Percentiles rank a stretch among this genome's conserved stretches.
Conservation (phyloP, 2,797 vertebrate genomes). For the Lacerta bilineata region DNA sequence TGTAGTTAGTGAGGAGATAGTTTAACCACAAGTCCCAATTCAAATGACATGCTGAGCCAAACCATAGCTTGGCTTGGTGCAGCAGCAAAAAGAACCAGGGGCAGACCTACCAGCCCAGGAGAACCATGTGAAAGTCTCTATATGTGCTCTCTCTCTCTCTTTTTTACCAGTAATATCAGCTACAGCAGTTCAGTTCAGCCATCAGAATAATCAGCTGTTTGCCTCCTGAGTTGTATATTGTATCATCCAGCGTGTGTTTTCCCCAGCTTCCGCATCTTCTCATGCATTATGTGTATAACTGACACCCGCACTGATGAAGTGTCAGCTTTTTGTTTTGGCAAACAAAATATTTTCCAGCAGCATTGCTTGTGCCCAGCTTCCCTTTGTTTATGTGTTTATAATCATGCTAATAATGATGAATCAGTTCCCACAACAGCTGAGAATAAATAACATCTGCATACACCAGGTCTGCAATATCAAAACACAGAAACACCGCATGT, state of each 20-base stretch:
- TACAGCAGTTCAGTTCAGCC: background rate
- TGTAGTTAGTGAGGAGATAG: too few species aligned
- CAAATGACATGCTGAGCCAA: too few species aligned
- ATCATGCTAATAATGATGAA: slow-evolving; percentile 29
- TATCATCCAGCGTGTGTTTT: background rate
- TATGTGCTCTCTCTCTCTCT: background rate
- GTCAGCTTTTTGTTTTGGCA: slow-evolving; percentile 19
- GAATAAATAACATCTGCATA: slow-evolving; percentile 28
- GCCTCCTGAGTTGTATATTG: background rate
- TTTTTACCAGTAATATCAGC: slow-evolving; percentile 10
- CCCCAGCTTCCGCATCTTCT: background rate
- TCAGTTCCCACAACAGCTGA: background rate
- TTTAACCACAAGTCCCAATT: too few species aligned
- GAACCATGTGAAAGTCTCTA: background rate
- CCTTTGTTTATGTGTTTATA: slow-evolving; percentile 42
- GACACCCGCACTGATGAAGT: background rate
- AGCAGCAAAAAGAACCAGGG: too few species aligned
- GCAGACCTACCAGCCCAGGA: background rate
- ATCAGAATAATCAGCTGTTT: background rate
- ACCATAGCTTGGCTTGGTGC: too few species aligned
- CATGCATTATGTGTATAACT: background rate
- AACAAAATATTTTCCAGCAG: slow-evolving; percentile 17
- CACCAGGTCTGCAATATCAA: slow-evolving; percentile 25
- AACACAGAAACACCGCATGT: background rate
- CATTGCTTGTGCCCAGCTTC: background rate